A percentile compares a stretch with the other conserved stretches of the same genome.
Evolutionary conservation across 2,888 invertebrate species (phyloP).

Genomic region (Bombylius discolor): DNA sequence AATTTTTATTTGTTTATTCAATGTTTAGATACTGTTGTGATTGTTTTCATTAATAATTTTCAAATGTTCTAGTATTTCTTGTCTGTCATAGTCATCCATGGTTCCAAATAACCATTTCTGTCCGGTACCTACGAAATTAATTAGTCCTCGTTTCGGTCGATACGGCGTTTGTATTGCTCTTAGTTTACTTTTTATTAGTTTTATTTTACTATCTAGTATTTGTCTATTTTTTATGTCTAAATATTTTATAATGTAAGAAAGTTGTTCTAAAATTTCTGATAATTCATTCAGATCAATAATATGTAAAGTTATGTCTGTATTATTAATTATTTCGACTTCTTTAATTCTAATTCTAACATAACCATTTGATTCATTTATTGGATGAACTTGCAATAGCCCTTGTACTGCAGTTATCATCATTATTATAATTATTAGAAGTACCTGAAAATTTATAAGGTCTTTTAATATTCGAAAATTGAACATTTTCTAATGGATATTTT

Average conservation of each 20-base stretch:
- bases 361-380: neutral
- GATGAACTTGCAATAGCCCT: neutral
- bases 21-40: neutral
- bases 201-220: neutral
- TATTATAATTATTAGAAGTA: neutral
- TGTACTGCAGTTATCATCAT: neutral
- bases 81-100: slow-evolving; percentile 2
- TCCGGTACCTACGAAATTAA: neutral
- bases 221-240: slow-evolving; percentile 1
- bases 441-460: neutral
- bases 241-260: neutral
- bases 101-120: slow-evolving; percentile 1
- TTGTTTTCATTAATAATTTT: neutral
- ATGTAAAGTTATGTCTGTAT: neutral
- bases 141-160: slow-evolving; percentile 2
- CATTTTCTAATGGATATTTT: neutral
- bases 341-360: neutral
- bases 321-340: neutral
- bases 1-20: slow-evolving; percentile 1
- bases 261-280: no score
- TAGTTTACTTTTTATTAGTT: slow-evolving; percentile 2
- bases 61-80: slow-evolving; percentile 2
- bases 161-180: no score
- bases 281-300: neutral
- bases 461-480: neutral